Conservation (phyloP, 1,140 invertebrate genomes). For the Fragariocoptes setiger region DNA sequence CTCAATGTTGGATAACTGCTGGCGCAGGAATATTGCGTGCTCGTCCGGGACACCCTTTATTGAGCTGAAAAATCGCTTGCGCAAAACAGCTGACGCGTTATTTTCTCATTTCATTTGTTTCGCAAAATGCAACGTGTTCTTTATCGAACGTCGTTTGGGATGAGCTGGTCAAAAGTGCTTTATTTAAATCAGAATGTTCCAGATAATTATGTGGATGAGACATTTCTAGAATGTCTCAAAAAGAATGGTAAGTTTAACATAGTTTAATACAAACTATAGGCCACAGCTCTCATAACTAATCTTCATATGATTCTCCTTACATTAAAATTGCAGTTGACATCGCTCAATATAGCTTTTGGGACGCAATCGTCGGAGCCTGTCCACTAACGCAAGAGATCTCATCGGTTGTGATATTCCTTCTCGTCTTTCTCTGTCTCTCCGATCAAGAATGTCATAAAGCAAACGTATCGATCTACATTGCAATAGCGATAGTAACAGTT, state of each 20-base stretch:
- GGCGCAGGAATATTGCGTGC: too few species aligned
- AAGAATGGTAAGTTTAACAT: conserved; percentile 27
- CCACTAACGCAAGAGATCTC: conserved; percentile 38
- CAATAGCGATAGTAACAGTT: conserved; percentile 19
- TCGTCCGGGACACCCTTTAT: too few species aligned
- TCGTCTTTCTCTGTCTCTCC: conserved; percentile 36
- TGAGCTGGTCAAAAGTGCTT: conserved; percentile 66
- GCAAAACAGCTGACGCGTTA: too few species aligned
- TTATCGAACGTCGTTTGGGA: too few species aligned
- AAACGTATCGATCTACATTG: conserved; percentile 24
- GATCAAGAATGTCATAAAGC: conserved; percentile 25
- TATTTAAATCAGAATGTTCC: conserved; percentile 53
- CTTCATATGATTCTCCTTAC: not conserved
- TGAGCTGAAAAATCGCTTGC: too few species aligned
- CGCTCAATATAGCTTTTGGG: conserved; percentile 27
- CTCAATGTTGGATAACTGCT: too few species aligned
- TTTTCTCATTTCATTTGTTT: too few species aligned
- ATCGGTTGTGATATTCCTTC: conserved; percentile 35
- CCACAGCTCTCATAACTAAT: not conserved
- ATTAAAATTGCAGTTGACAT: conserved; percentile 22
- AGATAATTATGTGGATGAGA: conserved; percentile 62
- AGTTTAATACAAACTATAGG: not conserved
- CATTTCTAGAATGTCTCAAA: conserved; percentile 46
- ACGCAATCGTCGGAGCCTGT: conserved; percentile 36
- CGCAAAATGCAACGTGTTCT: too few species aligned